These are phyloP conservation scores for Gymnarchus niloticus DNA, from an alignment of 2,113 vertebrate genomes.

Conservation along the genomic window DNA sequence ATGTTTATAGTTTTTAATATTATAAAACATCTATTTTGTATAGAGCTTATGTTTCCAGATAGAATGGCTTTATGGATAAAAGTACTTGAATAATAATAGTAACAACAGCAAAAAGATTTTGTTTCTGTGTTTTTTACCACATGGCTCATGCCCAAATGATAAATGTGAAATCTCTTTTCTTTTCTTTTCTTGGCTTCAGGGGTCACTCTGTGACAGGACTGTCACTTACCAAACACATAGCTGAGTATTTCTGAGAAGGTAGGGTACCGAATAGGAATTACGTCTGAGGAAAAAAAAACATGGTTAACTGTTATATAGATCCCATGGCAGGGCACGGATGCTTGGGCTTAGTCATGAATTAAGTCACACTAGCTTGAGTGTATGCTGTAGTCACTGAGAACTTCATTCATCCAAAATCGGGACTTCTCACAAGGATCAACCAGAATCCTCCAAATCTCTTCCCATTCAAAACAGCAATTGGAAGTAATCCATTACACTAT, in stretches of 20 bases:
- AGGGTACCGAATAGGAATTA: background rate
- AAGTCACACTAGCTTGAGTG: background rate
- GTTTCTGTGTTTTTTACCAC: constrained; percentile 6
- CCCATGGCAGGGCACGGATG: background rate
- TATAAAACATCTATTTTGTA: constrained; percentile 37
- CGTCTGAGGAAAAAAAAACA: background rate
- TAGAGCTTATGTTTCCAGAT: constrained; percentile 34
- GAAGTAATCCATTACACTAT: background rate
- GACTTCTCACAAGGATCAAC: no score
- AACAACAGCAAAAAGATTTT: constrained; percentile 15
- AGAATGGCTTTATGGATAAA: constrained; percentile 29
- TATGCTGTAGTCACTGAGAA: background rate
- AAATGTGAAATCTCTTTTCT: background rate
- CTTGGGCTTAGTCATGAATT: background rate
- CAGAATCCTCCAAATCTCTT: background rate
- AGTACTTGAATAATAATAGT: constrained; percentile 30
- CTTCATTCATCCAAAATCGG: background rate
- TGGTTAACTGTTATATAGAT: background rate
- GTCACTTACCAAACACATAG: background rate
- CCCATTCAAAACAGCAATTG: background rate
- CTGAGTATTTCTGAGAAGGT: background rate
- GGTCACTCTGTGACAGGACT: background rate
- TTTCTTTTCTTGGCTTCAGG: background rate
- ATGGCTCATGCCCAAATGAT: background rate
- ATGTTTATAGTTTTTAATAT: constrained; percentile 33